Evolutionary conservation across 2,113 vertebrate species (phyloP).

Genomic region (Pipra filicauda): DNA sequence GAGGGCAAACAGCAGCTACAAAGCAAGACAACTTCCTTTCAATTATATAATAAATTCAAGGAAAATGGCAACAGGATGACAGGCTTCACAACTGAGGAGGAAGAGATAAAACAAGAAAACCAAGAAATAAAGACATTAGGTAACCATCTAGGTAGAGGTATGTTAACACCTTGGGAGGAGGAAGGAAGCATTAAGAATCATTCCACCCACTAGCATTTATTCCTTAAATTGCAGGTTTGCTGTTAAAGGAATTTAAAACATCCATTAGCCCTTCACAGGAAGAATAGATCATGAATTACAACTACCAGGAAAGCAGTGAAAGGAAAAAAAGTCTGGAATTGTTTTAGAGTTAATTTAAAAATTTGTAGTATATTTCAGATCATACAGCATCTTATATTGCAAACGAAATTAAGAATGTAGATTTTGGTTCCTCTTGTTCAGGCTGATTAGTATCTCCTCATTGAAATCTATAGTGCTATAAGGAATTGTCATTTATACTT

Average conservation of each 20-base stretch:
- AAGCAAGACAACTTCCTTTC: conserved; percentile 28
- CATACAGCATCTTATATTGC: background rate
- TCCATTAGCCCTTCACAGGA: conserved; percentile 4
- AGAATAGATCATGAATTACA: background rate
- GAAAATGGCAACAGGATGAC: conserved; percentile 17
- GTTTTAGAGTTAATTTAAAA: background rate
- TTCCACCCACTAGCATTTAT: background rate
- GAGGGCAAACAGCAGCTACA: conserved; percentile 13
- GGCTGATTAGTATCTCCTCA: background rate
- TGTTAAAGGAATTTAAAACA: conserved; percentile 60
- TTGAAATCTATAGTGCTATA: background rate
- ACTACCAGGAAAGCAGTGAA: background rate
- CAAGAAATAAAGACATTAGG: conserved; percentile 57
- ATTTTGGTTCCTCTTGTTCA: background rate
- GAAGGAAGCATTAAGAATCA: conserved; percentile 46
- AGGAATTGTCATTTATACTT: background rate
- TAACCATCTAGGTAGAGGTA: background rate
- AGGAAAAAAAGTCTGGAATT: background rate
- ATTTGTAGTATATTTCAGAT: background rate
- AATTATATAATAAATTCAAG: conserved; percentile 60
- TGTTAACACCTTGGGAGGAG: conserved; percentile 18
- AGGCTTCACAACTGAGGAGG: background rate
- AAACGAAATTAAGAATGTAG: background rate
- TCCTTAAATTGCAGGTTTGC: conserved; percentile 60
- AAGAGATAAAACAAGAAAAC: conserved; percentile 40